These are phyloP conservation scores for Megaceryle alcyon DNA, from an alignment of 2,797 vertebrate species.

Conservation along the genomic window DNA sequence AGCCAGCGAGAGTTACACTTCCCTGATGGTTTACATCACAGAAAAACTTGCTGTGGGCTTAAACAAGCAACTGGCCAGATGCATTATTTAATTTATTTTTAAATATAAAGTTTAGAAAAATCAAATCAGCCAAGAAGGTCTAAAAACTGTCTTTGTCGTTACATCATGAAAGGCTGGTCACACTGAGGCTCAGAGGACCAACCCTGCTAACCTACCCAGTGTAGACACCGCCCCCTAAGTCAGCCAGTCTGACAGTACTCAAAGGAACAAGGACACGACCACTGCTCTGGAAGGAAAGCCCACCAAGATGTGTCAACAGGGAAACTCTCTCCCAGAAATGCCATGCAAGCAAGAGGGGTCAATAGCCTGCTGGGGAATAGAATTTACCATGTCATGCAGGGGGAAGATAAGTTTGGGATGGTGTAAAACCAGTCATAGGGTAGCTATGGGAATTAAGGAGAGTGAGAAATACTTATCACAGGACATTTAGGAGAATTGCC, in stretches of 20 bases:
- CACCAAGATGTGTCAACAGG: neutral
- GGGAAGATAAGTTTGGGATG: neutral
- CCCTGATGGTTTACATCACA: neutral
- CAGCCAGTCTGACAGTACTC: rapidly evolving
- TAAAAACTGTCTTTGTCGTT: neutral
- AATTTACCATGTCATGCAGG: neutral
- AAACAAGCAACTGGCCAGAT: neutral
- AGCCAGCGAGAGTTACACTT: neutral
- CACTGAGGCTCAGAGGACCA: neutral
- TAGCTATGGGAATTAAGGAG: neutral
- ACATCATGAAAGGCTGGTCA: neutral
- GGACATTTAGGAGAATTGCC: neutral
- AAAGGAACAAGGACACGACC: neutral
- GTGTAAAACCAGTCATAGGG: neutral
- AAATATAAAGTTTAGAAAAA: neutral
- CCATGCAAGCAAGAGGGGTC: rapidly evolving
- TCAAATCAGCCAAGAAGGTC: neutral
- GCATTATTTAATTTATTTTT: neutral
- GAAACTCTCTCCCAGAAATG: neutral
- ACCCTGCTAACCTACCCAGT: neutral
- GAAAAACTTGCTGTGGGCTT: neutral
- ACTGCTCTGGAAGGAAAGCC: neutral
- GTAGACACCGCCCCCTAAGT: neutral
- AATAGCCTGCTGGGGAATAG: neutral
- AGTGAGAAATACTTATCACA: neutral